Base-by-base conservation (phyloP, 2,797 vertebrate genomes). In the Eutrigla gurnardus region DNA sequence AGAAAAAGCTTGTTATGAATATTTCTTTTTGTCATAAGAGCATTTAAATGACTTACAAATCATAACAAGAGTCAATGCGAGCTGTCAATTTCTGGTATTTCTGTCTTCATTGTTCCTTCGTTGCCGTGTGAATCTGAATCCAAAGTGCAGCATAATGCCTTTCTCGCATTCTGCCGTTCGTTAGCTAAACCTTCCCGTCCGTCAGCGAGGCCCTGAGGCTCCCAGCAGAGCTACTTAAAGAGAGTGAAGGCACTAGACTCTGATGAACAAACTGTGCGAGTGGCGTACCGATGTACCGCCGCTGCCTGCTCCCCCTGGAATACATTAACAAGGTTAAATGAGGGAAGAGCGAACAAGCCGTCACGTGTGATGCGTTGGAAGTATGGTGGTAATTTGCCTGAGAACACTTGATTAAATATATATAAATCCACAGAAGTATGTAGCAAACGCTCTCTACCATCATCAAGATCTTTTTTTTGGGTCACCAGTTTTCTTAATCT, bases 311-410 rank as follows among this genome's bases (percentile, higher is more conserved):
- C 70, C 72, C 63, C 36, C 15, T 1, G 54, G 61, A 78, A 32
- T 35, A 39, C 68, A 60, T 39, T 72, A 77, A 70, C 72, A 57
- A 39, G 77, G 81, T 83, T 79, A 82, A 82, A 68, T 50, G 57
- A 79, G 73, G 58, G 36, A 36, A 75, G 53, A 43, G 52, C 3
- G 47, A 81, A 71, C 49, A 42, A 46, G 43, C 37, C 4, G 2
- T 35, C 3, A 15, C 4, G 7, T 13, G 58, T 45, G 59, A 81
- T 54, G 59, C 68, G 13, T 3, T 73, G 17, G 50, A 74, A 77
- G 77, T 69, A 68, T 58, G 54, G 25, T 32, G 64, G 47, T 50
- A 42, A 73, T 65, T n/a, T 70, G 73, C 78, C 77, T 45, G 9
- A 47, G 54, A 39, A 15, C 4, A 0, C 32, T 43, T 62, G 59